phyloP scores from a whole-genome alignment of 2,797 vertebrate species.

The Buceros bicornis region DNA sequence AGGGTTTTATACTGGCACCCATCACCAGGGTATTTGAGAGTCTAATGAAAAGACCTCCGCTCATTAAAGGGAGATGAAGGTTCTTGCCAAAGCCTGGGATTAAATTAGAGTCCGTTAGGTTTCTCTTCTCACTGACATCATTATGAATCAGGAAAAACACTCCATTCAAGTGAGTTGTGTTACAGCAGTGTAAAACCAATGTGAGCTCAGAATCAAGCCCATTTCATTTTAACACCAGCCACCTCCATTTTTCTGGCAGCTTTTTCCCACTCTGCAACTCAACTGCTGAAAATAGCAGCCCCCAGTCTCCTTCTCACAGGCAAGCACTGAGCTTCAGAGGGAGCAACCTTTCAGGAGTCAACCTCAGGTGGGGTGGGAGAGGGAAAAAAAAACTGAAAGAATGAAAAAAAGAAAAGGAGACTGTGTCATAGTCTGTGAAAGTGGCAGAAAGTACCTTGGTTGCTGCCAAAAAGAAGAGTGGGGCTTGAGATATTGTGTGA shows the following conservation, averaged over 20 bases:
- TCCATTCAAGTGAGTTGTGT: not conserved
- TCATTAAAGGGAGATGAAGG: slow-evolving; percentile 39
- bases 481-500: not conserved
- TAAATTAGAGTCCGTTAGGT: not conserved
- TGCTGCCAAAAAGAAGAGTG: not conserved
- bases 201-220: not conserved
- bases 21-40: not conserved
- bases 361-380: not conserved
- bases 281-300: not conserved
- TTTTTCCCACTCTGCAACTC: not conserved
- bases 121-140: slow-evolving; percentile 40
- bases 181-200: not conserved
- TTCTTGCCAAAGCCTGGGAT: slow-evolving; percentile 44
- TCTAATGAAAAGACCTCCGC: slow-evolving; percentile 36
- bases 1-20: slow-evolving; percentile 40
- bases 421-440: not conserved
- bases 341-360: not conserved
- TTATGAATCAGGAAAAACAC: slow-evolving; percentile 10
- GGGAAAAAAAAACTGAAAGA: not conserved
- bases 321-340: not conserved
- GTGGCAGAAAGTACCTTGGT: not conserved
- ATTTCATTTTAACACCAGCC: not conserved
- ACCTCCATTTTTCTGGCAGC: not conserved
- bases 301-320: not conserved
- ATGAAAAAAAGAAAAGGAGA: not conserved